phyloP scores from a whole-genome alignment of 2,113 vertebrate species.

The Choloepus hoffmanni region DNA sequence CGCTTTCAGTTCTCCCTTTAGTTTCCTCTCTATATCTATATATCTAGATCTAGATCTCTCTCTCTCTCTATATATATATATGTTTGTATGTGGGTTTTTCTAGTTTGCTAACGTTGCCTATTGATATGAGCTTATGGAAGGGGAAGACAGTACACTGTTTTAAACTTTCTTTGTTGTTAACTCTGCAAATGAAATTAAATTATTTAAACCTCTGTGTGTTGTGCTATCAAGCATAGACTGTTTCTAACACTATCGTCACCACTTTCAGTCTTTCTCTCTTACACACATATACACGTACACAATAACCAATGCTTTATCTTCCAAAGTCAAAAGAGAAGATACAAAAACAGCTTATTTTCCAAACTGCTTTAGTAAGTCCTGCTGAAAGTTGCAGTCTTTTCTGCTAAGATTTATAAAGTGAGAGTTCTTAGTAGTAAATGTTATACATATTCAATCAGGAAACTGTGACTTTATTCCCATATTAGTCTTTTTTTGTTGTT shows the following conservation, averaged over 20 bases:
- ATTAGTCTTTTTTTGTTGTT: background rate
- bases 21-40: background rate
- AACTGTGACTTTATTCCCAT: background rate
- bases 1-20: background rate
- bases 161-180: background rate
- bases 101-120: background rate
- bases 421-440: background rate
- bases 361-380: background rate
- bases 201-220: background rate
- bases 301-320: background rate
- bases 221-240: background rate
- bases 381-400: background rate
- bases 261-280: background rate
- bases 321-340: background rate
- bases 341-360: background rate
- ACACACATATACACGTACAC: fast-evolving
- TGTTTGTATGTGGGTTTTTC: background rate
- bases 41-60: too few relatives aligned
- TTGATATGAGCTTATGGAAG: background rate
- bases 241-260: background rate
- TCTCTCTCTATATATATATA: background rate
- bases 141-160: background rate
- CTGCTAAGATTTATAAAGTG: background rate
- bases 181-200: background rate
- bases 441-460: background rate